phyloP scores from a whole-genome alignment of 1,140 invertebrate species.

The Liolophura sinensis region DNA sequence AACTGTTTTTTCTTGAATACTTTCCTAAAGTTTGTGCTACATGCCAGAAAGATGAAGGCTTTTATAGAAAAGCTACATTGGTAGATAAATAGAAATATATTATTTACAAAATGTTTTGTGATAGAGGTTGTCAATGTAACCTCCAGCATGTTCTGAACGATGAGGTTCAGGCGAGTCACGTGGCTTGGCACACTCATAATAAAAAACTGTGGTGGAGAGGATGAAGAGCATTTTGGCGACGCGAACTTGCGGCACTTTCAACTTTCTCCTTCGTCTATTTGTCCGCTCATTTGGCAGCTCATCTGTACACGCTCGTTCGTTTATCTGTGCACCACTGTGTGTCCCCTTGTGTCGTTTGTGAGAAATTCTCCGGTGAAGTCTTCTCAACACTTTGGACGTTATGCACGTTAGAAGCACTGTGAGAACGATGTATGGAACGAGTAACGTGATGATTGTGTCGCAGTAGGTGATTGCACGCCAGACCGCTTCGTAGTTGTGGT shows the following conservation, averaged over 20 bases:
- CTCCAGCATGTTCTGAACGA: background rate
- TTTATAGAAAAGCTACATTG: conserved; percentile 32
- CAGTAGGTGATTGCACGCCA: conserved; percentile 23
- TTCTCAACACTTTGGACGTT: conserved; percentile 19
- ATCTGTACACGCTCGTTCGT: no score
- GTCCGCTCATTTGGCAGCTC: no score
- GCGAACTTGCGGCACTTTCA: conserved; percentile 27
- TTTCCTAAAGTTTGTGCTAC: conserved; percentile 35
- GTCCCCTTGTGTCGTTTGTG: background rate
- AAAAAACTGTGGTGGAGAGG: conserved; percentile 28
- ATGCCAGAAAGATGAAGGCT: conserved; percentile 30
- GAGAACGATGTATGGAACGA: conserved; percentile 26
- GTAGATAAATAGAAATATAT: conserved; percentile 25
- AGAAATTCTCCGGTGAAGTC: conserved; percentile 4
- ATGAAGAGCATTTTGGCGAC: conserved; percentile 38
- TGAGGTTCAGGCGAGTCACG: conserved; percentile 15
- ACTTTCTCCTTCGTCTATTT: no score
- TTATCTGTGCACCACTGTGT: no score
- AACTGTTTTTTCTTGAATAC: no score
- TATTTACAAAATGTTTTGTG: conserved; percentile 18
- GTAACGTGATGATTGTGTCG: conserved; percentile 30
- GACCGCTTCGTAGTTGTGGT: conserved; percentile 8
- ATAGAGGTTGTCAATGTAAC: background rate
- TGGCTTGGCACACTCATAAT: conserved; percentile 36
- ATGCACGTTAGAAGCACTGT: conserved; percentile 30